These are phyloP conservation scores for Oenanthe oenanthe DNA, from an alignment of 2,113 vertebrate species.

Conservation along the genomic window DNA sequence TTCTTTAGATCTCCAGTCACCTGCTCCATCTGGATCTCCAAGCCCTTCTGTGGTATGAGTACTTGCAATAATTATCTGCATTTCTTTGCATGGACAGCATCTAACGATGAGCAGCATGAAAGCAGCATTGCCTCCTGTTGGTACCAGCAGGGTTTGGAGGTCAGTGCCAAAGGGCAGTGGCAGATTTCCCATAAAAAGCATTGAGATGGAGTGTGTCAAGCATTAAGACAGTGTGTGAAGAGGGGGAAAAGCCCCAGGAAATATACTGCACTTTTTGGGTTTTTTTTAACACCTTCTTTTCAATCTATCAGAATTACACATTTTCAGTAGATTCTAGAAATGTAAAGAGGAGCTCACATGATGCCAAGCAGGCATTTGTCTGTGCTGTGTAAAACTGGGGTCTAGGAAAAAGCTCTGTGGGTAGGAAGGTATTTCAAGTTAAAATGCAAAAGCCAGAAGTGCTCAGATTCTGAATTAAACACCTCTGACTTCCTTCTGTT, in stretches of 20 bases:
- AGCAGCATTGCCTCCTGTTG: background rate
- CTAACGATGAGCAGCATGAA: background rate
- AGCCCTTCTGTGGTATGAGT: background rate
- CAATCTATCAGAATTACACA: background rate
- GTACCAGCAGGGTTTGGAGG: background rate
- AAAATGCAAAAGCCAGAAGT: background rate
- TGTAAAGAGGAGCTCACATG: accelerated
- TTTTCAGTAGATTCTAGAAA: background rate
- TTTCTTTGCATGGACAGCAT: background rate
- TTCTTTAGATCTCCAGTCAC: background rate
- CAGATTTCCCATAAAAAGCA: background rate
- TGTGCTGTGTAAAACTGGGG: background rate
- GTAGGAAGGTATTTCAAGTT: background rate
- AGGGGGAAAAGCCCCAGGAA: accelerated
- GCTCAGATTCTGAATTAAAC: background rate
- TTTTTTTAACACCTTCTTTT: background rate
- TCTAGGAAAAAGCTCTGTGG: background rate
- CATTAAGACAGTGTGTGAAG: background rate
- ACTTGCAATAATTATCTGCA: background rate
- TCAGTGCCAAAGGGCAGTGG: background rate
- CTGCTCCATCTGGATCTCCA: background rate
- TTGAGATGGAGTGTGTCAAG: background rate
- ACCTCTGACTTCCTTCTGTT: background rate
- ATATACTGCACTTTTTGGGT: background rate
- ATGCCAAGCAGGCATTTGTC: background rate